A percentile compares a stretch with the other conserved stretches of the same genome.
Conservation (phyloP, 2,113 vertebrate genomes). For the Potamarius usumacintae region DNA sequence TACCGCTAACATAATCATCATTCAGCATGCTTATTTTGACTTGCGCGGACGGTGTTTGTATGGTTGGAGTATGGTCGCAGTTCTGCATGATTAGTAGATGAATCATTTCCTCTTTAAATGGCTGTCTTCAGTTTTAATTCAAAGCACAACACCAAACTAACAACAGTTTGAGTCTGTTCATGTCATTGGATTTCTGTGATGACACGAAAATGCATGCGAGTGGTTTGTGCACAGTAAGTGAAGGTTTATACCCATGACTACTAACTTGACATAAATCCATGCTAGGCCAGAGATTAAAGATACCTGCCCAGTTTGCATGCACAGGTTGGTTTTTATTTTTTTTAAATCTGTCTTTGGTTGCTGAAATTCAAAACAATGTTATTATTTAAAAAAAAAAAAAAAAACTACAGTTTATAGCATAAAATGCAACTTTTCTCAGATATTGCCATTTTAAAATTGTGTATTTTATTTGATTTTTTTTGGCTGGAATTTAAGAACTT, state of each 20-base stretch:
- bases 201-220: conserved; percentile 6
- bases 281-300: background rate
- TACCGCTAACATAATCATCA: background rate
- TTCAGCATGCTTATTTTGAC: conserved; percentile 13
- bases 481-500: background rate
- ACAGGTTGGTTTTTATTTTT: background rate
- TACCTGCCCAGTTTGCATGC: background rate
- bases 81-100: background rate
- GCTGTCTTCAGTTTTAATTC: background rate
- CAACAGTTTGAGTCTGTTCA: background rate
- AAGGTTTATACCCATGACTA: background rate
- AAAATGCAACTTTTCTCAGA: background rate
- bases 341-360: too few relatives aligned
- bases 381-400: too few relatives aligned
- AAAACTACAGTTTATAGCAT: background rate
- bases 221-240: background rate
- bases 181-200: too few relatives aligned
- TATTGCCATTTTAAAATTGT: background rate
- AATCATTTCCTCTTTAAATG: background rate
- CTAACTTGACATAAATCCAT: background rate
- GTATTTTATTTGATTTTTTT: background rate
- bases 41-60: background rate
- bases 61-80: background rate
- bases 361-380: background rate
- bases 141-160: background rate